Conservation (phyloP, 30 jellyfish, hydroid and myxozoan species). For the Turritopsis dohrnii region DNA sequence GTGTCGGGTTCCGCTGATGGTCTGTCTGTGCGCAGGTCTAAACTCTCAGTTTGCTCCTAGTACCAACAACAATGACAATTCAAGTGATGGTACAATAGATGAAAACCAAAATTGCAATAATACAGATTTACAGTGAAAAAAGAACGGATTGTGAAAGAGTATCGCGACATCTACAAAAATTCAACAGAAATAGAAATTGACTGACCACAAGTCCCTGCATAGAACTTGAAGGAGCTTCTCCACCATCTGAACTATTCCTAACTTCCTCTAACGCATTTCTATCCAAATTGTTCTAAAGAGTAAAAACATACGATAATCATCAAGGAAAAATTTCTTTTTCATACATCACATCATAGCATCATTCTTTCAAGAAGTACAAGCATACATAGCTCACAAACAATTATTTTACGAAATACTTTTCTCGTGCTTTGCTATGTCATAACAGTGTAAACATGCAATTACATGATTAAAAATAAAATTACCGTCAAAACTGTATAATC, state of each 20-base stretch:
- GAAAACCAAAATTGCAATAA: background rate
- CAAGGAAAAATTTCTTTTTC: no score
- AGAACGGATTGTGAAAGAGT: no score
- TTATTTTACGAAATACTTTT: no score
- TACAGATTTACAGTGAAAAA: no score
- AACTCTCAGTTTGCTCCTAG: background rate
- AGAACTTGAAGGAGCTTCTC: slow-evolving; percentile 6
- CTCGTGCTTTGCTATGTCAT: no score
- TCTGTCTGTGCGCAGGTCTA: background rate
- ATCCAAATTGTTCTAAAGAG: slow-evolving; percentile 63
- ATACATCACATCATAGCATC: no score
- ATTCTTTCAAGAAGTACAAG: no score
- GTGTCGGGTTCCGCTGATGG: background rate
- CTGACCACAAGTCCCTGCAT: background rate
- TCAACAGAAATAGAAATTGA: no score
- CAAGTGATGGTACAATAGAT: background rate
- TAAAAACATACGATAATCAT: background rate
- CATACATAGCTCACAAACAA: no score
- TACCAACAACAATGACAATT: background rate
- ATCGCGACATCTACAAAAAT: no score
- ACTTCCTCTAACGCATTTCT: slow-evolving; percentile 69
- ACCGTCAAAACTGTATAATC: slow-evolving; percentile 38
- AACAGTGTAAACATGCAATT: no score
- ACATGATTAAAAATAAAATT: background rate
- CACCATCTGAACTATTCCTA: slow-evolving; percentile 43